Conservation (phyloP, 2,888 invertebrate genomes). For the Ligdia adustata region DNA sequence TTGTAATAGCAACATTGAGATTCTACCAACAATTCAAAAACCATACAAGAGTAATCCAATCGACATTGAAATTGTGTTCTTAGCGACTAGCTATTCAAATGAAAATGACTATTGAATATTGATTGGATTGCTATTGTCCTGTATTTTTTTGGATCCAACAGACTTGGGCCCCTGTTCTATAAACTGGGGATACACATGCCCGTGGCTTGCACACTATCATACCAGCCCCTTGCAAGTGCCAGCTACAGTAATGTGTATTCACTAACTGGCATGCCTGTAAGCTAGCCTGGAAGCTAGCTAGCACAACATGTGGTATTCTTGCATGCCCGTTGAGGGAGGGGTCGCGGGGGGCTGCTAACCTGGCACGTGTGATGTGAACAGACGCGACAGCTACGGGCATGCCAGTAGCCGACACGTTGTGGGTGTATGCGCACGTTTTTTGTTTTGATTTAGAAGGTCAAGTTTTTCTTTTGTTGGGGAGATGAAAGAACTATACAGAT, state of each 20-base stretch:
- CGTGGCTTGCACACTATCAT: too few species aligned
- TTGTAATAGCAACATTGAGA: too few species aligned
- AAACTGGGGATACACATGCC: too few species aligned
- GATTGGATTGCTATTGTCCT: too few species aligned
- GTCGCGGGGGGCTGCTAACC: conserved; percentile 22
- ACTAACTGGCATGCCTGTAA: conserved; percentile 30
- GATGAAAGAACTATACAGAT: conserved; percentile 30
- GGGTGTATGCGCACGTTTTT: conserved; percentile 21
- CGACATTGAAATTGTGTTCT: too few species aligned
- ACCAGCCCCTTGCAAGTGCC: conserved; percentile 30
- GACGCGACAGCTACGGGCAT: conserved; percentile 27
- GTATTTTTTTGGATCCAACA: too few species aligned
- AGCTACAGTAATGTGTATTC: conserved; percentile 23
- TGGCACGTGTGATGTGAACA: conserved; percentile 31
- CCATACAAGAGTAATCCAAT: too few species aligned
- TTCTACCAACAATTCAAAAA: too few species aligned
- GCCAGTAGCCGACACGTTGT: conserved; percentile 22
- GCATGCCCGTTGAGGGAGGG: conserved; percentile 30
- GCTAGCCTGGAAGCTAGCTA: conserved; percentile 20
- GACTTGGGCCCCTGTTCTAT: too few species aligned
- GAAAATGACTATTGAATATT: too few species aligned
- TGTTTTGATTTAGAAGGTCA: conserved; percentile 22
- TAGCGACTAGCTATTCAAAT: too few species aligned
- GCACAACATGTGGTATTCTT: conserved; percentile 29
- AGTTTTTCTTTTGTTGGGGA: conserved; percentile 25